These are phyloP conservation scores for Papilio glaucus DNA, from an alignment of 1,140 invertebrate genomes.

Conservation along the genomic window DNA sequence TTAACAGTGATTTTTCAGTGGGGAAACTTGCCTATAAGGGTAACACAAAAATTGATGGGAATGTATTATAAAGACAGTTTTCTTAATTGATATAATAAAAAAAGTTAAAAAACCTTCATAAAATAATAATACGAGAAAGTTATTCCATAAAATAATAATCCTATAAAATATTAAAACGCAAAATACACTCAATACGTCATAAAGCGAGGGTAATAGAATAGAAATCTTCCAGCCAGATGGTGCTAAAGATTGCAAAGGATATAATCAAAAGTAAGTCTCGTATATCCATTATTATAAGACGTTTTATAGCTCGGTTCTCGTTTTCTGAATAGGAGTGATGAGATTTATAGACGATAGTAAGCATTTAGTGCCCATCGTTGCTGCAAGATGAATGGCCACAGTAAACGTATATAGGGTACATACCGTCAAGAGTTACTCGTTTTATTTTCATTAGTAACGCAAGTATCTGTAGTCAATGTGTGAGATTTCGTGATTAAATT, in stretches of 20 bases:
- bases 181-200: background rate
- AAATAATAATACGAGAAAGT: background rate
- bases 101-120: too few species aligned
- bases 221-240: slow-evolving; percentile 25
- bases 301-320: slow-evolving; percentile 45
- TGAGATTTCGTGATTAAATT: too few species aligned
- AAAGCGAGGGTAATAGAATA: slow-evolving; percentile 19
- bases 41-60: too few species aligned
- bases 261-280: slow-evolving; percentile 54
- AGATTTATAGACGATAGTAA: slow-evolving; percentile 47
- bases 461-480: background rate
- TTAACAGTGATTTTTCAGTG: too few species aligned
- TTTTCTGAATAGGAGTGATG: slow-evolving; percentile 41
- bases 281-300: slow-evolving; percentile 47
- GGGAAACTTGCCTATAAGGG: too few species aligned
- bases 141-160: background rate
- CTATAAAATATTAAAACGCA: background rate
- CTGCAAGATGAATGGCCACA: slow-evolving; percentile 36
- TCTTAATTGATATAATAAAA: too few species aligned
- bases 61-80: too few species aligned
- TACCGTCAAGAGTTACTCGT: background rate
- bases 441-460: slow-evolving; percentile 2
- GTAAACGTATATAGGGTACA: slow-evolving; percentile 38
- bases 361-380: slow-evolving; percentile 43
- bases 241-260: slow-evolving; percentile 38